Base-by-base conservation (phyloP, 2,888 invertebrate genomes). In the Polia nebulosa region DNA sequence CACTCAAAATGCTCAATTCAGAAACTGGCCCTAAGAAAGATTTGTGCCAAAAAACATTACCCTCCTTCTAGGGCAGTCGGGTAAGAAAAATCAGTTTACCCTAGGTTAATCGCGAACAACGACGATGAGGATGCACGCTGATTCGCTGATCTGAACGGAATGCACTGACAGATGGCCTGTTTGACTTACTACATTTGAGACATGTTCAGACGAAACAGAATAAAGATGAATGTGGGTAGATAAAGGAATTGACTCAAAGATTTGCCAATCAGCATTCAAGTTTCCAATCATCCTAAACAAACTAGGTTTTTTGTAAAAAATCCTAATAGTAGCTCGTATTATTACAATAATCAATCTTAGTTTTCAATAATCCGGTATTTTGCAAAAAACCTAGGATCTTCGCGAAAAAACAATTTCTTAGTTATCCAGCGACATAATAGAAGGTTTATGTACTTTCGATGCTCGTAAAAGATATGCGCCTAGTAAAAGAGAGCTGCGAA, bases 401-500 rank as follows among this genome's bases (percentile, higher is more conserved):
- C 11, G 13, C 6, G 20, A 52, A 32, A 52, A 13, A 13, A 5
- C n/a, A 3, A 6, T 0, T 32, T 32, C 8, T 27, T 1, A 52
- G 7, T 15, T 52, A 20, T 32, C 7, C 20, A 5, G 13, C 20
- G 32, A 20, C 32, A 13, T 27, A 17, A 6, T n/a, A 11, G 15
- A 22, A 9, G 9, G 34, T 32, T 61, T 57, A 57, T 34, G n/a
- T 63, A 22, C 29, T 32, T 32, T 60, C 32, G 39, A 45, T 39
- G 56, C 67, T 74, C 67, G 59, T 74, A 67, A 73, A 72, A 67
- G 20, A 66, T 56, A 32, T 8, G n/a, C 25, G 47, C 8, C 41
- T 32, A 65, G 53, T 65, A 73, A 72, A 72, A 41, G 47, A 65
- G 44, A 65, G 65, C 58, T 70, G 49, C 41, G 22, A 72, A 72